These are phyloP conservation scores for Aelia acuminata DNA, from an alignment of 2,888 invertebrate species.

Conservation along the genomic window DNA sequence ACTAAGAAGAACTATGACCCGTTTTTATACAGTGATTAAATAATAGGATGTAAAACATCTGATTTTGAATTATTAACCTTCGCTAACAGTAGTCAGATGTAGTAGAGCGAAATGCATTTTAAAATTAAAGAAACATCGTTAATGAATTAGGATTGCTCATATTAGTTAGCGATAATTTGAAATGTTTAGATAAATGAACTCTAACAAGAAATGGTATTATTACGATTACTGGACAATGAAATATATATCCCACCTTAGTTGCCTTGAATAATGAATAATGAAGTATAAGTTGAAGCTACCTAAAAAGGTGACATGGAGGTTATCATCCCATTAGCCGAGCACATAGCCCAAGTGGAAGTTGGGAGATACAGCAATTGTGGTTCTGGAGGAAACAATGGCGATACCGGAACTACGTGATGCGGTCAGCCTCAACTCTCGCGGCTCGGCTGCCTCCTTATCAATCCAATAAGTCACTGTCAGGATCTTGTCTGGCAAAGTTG, in stretches of 20 bases:
- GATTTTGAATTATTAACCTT: too few species aligned
- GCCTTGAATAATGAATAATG: too few species aligned
- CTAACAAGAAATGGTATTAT: not conserved
- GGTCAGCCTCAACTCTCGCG: conserved; percentile 11
- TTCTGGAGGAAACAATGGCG: not conserved
- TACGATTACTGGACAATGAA: not conserved
- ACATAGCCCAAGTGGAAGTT: conserved; percentile 7
- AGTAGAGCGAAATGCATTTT: too few species aligned
- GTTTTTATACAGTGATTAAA: too few species aligned
- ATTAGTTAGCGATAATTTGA: not conserved
- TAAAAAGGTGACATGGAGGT: conserved; percentile 11
- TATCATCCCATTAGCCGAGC: not conserved
- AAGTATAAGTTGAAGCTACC: not conserved
- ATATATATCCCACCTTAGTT: not conserved
- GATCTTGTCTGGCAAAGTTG: not conserved
- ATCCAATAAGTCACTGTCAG: conserved; percentile 17
- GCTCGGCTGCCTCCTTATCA: not conserved
- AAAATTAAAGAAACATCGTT: too few species aligned
- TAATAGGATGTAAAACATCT: too few species aligned
- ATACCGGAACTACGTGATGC: conserved; percentile 16
- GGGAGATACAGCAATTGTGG: conserved; percentile 32
- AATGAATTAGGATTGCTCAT: too few species aligned
- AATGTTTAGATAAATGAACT: not conserved
- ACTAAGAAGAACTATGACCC: too few species aligned
- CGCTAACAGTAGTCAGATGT: too few species aligned